Evolutionary conservation across 1,140 invertebrate genomes (phyloP), one percentile per base, ranked within the genome.

Genomic region (Protaetia brevitarsis): DNA sequence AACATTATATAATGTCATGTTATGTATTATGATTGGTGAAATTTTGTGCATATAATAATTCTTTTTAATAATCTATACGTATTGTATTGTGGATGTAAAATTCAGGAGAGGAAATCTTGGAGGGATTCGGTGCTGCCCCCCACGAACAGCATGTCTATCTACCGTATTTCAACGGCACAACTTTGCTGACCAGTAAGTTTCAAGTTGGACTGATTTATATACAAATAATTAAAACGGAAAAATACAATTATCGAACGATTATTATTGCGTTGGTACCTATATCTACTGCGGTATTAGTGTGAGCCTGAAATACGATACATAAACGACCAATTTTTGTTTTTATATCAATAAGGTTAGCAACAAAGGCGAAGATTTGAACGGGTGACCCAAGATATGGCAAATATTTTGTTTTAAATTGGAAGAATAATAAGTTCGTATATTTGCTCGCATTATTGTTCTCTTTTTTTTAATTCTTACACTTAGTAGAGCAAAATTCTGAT

Each of bases 81-180:
- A 51, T 51, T 51, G 26, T 51, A 23, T 4, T 51, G 41, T 51
- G 41, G 16, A 59, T 59, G 57, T 62, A 62, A 34, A 62, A 62
- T 36, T 26, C 74, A 78, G 76, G 75, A 64, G 76, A 76, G 64
- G 76, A 79, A 69, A 71, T 76, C 71, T 70, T 78, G 75, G 77
- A 78, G 36, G 77, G 75, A 79, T 87, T 85, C 79, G 86, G 85
- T 77, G 83, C 84, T 78, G 88, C 88, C 71, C 82, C 87, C 72
- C 86, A 89, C 79, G 87, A 88, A 76, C 87, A 88, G 81, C 88
- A 90, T 80, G 86, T 91, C 79, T 90, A 90, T 79, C 85, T 90
- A 78, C 88, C 89, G 77, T 79, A 77, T 78, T 90, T 88, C 85
- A 89, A 85, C 83, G 90, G 82, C 87, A 88, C 77, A 84, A 85